Conservation (phyloP, 2,888 invertebrate genomes). For the Rhagophthalmus giganteus region DNA sequence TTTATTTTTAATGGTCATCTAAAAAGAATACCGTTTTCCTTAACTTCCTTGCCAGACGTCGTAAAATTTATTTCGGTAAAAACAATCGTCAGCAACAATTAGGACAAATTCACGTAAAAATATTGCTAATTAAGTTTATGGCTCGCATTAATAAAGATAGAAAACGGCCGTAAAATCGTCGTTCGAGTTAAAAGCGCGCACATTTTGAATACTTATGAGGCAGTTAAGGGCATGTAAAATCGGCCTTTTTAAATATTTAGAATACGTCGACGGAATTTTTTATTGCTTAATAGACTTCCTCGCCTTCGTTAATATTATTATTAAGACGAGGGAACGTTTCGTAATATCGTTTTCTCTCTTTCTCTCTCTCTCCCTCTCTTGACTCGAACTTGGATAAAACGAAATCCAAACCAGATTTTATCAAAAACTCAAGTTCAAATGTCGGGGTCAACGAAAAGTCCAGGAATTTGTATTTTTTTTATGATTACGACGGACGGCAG, state of each 20-base stretch:
- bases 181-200: conserved; percentile 8
- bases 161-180: conserved; percentile 8
- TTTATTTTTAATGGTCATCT: conserved; percentile 19
- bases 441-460: conserved; percentile 16
- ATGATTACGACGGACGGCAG: conserved; percentile 6
- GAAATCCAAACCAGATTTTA: no score
- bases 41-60: conserved; percentile 3
- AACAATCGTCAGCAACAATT: conserved; percentile 4
- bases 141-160: conserved; percentile 8
- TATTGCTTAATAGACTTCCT: neutral
- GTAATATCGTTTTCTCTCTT: no score
- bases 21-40: conserved; percentile 13
- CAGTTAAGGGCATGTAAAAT: conserved; percentile 11
- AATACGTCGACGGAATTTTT: conserved; percentile 7
- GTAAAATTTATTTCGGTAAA: neutral
- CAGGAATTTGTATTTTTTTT: conserved; percentile 15
- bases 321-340: no score
- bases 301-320: neutral
- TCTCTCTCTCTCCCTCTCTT: no score
- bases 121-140: conserved; percentile 14
- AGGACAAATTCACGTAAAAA: conserved; percentile 9
- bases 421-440: no score
- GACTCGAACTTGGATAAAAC: no score
- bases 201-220: conserved; percentile 17
- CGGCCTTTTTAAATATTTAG: conserved; percentile 20